Base-by-base conservation (phyloP, 2,797 vertebrate species). In the Oceanodroma leucorhoa region DNA sequence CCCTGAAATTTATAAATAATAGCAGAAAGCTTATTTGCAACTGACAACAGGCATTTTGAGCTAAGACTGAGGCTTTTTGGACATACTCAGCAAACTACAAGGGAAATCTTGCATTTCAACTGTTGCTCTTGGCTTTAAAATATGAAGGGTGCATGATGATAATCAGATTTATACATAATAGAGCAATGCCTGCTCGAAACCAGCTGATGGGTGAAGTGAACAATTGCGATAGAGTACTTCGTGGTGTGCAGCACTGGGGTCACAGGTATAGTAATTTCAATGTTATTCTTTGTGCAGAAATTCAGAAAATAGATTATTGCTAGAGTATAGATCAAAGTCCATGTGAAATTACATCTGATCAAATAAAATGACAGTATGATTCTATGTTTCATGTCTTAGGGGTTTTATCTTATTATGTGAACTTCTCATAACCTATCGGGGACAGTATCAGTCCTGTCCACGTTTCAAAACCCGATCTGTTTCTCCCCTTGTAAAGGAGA, bases 31-130 rank as follows among this genome's bases (percentile, higher is more conserved):
- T 61, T 85, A 57, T 77, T 87, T 93, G 41, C 67, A 89, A 26
- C 60, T 91, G 87, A 67, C 60, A 93, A 46, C 38, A 91, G 87
- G 32, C 45, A 55, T 92, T 95, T 85, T 87, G 71, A 92, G 64
- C 78, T 89, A 70, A 77, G 45, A 21, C 40, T 58, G 73, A 66
- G 54, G 50, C 36, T 91, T 78, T 91, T 58, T 61, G 58, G 65
- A 27, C 29, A 79, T 69, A 27, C 6, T 61, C 13, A 38, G 55
- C 32, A 85, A 90, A 71, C 57, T 58, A 43, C 76, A 91, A 87
- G 85, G 87, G 77, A 94, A 79, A 65, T 81, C 32, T 21, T 66
- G 18, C 32, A 26, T 73, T 83, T 75, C 87, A 91, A 4, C 53
- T 69, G 43, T 76, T 87, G 46, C 15, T 77, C n/a, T 73, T 87